A percentile compares a stretch with the other conserved stretches of the same genome.
These are phyloP conservation scores for Polypedilum pembai DNA, from an alignment of 1,140 invertebrate species.

Conservation along the genomic window DNA sequence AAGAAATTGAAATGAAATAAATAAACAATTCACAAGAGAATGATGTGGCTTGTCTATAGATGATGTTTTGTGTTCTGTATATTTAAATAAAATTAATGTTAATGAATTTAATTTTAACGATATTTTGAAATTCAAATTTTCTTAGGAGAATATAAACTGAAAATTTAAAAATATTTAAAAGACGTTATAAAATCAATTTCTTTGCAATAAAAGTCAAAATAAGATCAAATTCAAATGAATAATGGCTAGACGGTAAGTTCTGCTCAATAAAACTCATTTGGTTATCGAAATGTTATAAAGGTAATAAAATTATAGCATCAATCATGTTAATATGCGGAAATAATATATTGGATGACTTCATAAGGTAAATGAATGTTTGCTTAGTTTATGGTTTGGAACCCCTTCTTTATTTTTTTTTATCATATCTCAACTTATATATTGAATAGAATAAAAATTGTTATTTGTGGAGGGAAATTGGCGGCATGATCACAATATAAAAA, in stretches of 20 bases:
- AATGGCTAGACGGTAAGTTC: neutral
- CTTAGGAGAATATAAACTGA: too few relatives aligned
- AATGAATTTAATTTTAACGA: too few relatives aligned
- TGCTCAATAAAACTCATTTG: slow-evolving; percentile 18
- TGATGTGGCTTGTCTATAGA: neutral
- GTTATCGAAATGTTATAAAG: slow-evolving; percentile 13
- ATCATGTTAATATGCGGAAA: slow-evolving; percentile 12
- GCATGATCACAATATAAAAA: neutral
- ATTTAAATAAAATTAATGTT: too few relatives aligned
- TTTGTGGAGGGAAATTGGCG: neutral
- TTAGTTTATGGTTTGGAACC: slow-evolving; percentile 6
- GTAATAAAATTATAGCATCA: slow-evolving; percentile 14
- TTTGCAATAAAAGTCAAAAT: too few relatives aligned
- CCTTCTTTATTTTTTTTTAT: neutral
- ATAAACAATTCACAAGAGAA: slow-evolving; percentile 10
- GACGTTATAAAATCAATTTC: too few relatives aligned
- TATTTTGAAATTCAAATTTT: too few relatives aligned
- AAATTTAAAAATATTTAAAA: too few relatives aligned
- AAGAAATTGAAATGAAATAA: neutral
- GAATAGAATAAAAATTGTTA: neutral
- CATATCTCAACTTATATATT: neutral
- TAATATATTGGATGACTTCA: slow-evolving; percentile 19
- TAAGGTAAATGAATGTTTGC: neutral
- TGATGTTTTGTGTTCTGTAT: neutral
- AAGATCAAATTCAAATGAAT: too few relatives aligned